A percentile compares a stretch with the other conserved stretches of the same genome.
phyloP scores from a whole-genome alignment of 2,888 invertebrate species.

The Bruchidius siliquastri region DNA sequence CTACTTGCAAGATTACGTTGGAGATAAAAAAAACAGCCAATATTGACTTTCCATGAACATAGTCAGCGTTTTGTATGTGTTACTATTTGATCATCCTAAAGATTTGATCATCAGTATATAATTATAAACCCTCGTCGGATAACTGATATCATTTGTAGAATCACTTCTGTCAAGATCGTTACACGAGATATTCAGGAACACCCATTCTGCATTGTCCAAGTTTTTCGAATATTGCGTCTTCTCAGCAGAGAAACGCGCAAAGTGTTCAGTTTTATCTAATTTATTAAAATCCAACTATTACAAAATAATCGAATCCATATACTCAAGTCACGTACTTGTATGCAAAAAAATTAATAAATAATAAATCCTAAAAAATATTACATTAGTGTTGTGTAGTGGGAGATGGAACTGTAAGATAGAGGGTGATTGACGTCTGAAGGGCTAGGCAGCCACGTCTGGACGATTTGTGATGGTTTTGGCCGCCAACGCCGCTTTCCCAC shows the following conservation, averaged over 20 bases:
- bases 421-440: conserved; percentile 23
- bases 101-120: no score
- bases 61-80: no score
- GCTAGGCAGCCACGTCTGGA: conserved; percentile 25
- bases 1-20: no score
- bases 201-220: conserved; percentile 7
- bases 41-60: no score
- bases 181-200: no score
- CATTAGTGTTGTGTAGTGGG: conserved; percentile 36
- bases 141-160: no score
- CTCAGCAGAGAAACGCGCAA: not conserved
- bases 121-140: no score
- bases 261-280: not conserved
- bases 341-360: conserved; percentile 40
- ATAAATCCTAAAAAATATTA: conserved; percentile 36
- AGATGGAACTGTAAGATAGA: conserved; percentile 34
- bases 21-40: no score
- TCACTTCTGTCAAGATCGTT: no score
- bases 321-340: conserved; percentile 24
- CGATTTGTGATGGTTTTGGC: conserved; percentile 27
- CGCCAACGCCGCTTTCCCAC: conserved; percentile 33
- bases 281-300: conserved; percentile 30
- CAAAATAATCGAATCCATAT: conserved; percentile 37
- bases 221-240: conserved; percentile 27
- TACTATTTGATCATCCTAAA: no score